These are phyloP conservation scores for Cephus rjabovi DNA, from an alignment of 2,888 invertebrate genomes.

Conservation along the genomic window DNA sequence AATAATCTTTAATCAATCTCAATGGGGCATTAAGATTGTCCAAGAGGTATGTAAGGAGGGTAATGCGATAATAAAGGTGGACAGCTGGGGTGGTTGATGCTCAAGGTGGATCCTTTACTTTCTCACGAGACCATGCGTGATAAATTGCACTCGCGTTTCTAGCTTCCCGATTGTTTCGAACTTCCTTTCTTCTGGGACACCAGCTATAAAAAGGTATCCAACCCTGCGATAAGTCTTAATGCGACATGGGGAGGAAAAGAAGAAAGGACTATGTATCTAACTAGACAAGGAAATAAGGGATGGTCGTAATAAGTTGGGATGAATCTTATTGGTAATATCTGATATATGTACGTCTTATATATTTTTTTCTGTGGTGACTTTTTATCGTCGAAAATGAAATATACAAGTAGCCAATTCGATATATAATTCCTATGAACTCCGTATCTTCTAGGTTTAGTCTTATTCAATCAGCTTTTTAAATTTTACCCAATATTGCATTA, in stretches of 20 bases:
- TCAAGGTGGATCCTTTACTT: slow-evolving; percentile 28
- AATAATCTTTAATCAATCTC: neutral
- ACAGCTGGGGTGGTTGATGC: neutral
- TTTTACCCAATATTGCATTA: neutral
- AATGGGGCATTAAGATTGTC: neutral
- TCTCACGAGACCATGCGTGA: slow-evolving; percentile 56
- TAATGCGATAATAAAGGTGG: slow-evolving; percentile 33
- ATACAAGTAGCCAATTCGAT: neutral
- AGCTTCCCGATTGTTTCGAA: slow-evolving; percentile 27
- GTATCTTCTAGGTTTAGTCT: neutral
- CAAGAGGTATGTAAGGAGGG: neutral
- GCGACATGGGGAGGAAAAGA: neutral
- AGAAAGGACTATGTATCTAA: neutral
- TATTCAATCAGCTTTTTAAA: neutral
- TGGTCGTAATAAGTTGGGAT: neutral
- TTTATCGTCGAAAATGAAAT: neutral
- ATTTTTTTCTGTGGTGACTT: neutral
- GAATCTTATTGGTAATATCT: neutral
- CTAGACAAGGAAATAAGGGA: neutral
- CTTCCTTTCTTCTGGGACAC: slow-evolving; percentile 18
- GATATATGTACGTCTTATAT: neutral
- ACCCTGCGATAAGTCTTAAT: neutral
- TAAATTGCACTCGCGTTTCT: slow-evolving; percentile 42
- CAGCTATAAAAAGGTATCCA: neutral
- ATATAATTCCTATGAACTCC: neutral